phyloP scores from a whole-genome alignment of 2,797 vertebrate species.

The Tachyglossus aculeatus region DNA sequence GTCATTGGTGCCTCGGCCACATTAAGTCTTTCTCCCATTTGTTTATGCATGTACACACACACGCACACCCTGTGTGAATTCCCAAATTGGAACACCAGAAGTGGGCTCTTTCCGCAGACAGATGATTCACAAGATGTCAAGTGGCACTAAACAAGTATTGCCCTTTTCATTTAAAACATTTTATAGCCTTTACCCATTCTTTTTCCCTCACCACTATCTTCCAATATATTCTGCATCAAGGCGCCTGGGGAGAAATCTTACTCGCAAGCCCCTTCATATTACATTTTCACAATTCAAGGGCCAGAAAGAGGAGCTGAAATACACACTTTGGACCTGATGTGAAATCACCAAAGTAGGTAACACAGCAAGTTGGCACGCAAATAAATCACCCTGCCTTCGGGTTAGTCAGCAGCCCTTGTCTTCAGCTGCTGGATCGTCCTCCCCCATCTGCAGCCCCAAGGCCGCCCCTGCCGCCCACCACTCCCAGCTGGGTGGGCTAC shows the following conservation, averaged over 20 bases:
- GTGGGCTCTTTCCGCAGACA: no score
- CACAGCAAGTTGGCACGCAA: background rate
- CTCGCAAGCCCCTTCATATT: background rate
- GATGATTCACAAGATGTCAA: background rate
- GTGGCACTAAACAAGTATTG: no score
- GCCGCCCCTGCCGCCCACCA: no score
- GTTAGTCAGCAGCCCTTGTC: background rate
- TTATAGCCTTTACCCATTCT: no score
- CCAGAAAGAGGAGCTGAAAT: background rate
- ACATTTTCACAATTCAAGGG: background rate
- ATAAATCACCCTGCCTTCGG: no score
- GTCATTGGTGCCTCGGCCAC: no score
- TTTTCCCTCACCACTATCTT: background rate
- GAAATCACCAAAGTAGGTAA: background rate
- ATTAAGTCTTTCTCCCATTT: no score
- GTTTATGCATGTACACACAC: no score
- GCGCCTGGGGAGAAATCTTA: background rate
- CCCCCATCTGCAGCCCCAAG: rapidly evolving
- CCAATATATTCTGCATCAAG: background rate
- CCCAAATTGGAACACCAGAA: no score
- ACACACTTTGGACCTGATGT: background rate
- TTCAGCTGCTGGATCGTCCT: background rate
- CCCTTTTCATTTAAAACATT: no score
- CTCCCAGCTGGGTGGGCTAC: rapidly evolving
- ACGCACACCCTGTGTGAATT: no score